These are phyloP conservation scores for Apis mellifera DNA, from an alignment of 1,140 invertebrate genomes.

Conservation along the genomic window Amel_HAv3.1 CM009931.2:11603501-11604000, in stretches of 20 bases:
- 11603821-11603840: no score
- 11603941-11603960: not conserved
- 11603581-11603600: not conserved
- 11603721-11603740: not conserved
- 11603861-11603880: no score
- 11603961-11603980: conserved; percentile 17
- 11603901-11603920: not conserved
- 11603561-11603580: conserved; percentile 21
- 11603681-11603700: not conserved
- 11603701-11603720: not conserved
- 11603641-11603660: not conserved
- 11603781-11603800: not conserved
- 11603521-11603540: not conserved
- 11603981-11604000: not conserved
- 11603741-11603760: not conserved
- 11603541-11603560: conserved; percentile 12
- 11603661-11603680: not conserved
- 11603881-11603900: not conserved
- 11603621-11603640: not conserved
- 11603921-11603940: not conserved
- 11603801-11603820: no score
- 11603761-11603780: no score
- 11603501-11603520: not conserved
- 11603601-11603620: conserved; percentile 32
- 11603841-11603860: not conserved